Percentiles rank a stretch among this genome's conserved stretches.
Evolutionary conservation across 2,888 invertebrate species (phyloP).

Genomic region (Odontocolon sp.): DNA sequence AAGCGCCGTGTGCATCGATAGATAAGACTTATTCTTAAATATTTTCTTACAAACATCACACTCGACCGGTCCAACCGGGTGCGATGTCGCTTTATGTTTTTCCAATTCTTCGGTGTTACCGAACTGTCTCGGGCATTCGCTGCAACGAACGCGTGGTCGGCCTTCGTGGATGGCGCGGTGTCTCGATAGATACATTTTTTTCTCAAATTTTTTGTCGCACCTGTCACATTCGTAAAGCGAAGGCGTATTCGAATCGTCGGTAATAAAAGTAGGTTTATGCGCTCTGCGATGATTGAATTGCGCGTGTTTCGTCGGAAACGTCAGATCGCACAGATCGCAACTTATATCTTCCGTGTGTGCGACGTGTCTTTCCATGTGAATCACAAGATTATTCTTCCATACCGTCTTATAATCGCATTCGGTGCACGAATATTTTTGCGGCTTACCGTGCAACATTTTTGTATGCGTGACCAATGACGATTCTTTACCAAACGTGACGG

Average conservation of each 20-base stretch:
- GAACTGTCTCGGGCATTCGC: constrained; percentile 80
- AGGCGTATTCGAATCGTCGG: constrained; percentile 19
- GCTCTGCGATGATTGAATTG: constrained; percentile 70
- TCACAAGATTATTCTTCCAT: neutral
- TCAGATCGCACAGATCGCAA: constrained; percentile 77
- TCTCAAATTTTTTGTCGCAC: constrained; percentile 58
- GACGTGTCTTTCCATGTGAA: no score
- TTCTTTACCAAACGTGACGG: neutral
- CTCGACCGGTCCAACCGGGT: constrained; percentile 81
- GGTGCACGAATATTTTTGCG: neutral
- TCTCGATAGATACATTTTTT: constrained; percentile 30
- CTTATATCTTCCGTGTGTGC: neutral
- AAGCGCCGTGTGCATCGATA: constrained; percentile 75
- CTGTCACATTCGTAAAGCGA: constrained; percentile 55
- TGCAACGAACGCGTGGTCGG: constrained; percentile 64
- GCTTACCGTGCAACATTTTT: neutral
- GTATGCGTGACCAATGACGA: neutral
- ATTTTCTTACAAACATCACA: constrained; percentile 83
- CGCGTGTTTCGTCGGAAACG: constrained; percentile 81
- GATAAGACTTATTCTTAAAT: constrained; percentile 81
- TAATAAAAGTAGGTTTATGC: constrained; percentile 36
- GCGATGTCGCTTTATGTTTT: constrained; percentile 80
- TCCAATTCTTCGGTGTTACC: constrained; percentile 80
- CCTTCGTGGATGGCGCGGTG: constrained; percentile 32
- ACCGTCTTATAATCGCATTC: neutral